phyloP scores from a whole-genome alignment of 2,888 invertebrate genomes.

The Acleris holmiana region DNA sequence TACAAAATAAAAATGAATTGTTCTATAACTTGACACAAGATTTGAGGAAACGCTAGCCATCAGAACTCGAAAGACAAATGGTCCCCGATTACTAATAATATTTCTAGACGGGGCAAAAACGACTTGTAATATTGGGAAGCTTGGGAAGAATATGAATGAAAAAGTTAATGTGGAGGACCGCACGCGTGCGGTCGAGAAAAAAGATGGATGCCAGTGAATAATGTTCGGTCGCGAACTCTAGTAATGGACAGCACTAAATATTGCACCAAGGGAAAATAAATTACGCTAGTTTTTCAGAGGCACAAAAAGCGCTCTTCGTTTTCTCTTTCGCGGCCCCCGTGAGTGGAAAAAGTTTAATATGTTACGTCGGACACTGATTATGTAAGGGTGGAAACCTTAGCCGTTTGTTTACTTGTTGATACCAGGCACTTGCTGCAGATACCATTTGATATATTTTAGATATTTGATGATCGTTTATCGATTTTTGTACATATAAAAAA shows the following conservation, averaged over 20 bases:
- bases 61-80: slow-evolving; percentile 32
- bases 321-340: slow-evolving; percentile 67
- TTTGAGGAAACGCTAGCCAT: slow-evolving; percentile 21
- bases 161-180: slow-evolving; percentile 76
- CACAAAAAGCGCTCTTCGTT: slow-evolving; percentile 79
- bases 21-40: too few relatives aligned
- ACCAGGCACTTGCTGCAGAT: too few relatives aligned
- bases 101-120: slow-evolving; percentile 45
- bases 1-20: too few relatives aligned
- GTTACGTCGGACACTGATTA: slow-evolving; percentile 60
- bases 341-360: slow-evolving; percentile 77
- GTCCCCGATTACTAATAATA: slow-evolving; percentile 37
- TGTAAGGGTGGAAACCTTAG: slow-evolving; percentile 43
- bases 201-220: slow-evolving; percentile 81
- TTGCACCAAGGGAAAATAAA: slow-evolving; percentile 83
- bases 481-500: too few relatives aligned
- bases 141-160: slow-evolving; percentile 69
- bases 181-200: slow-evolving; percentile 71
- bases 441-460: too few relatives aligned
- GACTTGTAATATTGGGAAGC: slow-evolving; percentile 61
- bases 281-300: slow-evolving; percentile 79
- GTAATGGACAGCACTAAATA: slow-evolving; percentile 85
- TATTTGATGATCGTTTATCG: too few relatives aligned
- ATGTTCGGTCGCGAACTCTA: slow-evolving; percentile 83
- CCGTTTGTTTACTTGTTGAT: slow-evolving; percentile 30